These are phyloP conservation scores for Drosophila bipectinata DNA, from an alignment of 1,140 invertebrate genomes.

Conservation along the genomic window DNA sequence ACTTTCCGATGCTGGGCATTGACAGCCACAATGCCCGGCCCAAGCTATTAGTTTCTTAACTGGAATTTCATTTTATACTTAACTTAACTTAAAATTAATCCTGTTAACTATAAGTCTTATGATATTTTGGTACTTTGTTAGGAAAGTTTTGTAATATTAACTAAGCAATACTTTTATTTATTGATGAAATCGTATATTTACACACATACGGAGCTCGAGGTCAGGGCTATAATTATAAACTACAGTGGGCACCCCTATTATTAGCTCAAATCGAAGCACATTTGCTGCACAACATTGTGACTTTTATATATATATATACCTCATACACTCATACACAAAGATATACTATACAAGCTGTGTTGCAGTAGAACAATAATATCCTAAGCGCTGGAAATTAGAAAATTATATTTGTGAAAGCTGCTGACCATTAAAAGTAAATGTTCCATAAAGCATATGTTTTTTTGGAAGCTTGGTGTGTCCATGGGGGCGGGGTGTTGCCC, in stretches of 20 bases:
- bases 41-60: conserved; percentile 5
- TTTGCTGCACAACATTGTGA: conserved; percentile 12
- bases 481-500: not conserved
- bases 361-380: conserved; percentile 38
- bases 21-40: conserved; percentile 37
- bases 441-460: conserved; percentile 1
- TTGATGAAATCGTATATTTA: conserved; percentile 10
- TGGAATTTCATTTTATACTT: conserved; percentile 13
- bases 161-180: conserved; percentile 2
- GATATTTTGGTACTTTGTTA: conserved; percentile 11
- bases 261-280: conserved; percentile 18
- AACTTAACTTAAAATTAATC: conserved; percentile 1
- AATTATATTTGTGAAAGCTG: not conserved
- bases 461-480: not conserved
- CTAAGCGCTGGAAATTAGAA: not conserved
- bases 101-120: conserved; percentile 12
- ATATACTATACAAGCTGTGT: conserved; percentile 11
- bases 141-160: not conserved
- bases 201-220: conserved; percentile 7
- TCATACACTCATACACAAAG: conserved; percentile 4
- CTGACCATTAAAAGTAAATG: conserved; percentile 29
- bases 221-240: conserved; percentile 28
- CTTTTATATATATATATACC: conserved; percentile 25
- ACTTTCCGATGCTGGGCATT: conserved; percentile 19
- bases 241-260: conserved; percentile 34